Evolutionary conservation across 2,113 vertebrate species (phyloP), one percentile per base, ranked within the genome.

Genomic region (Hypocryptadius cinnamomeus): DNA sequence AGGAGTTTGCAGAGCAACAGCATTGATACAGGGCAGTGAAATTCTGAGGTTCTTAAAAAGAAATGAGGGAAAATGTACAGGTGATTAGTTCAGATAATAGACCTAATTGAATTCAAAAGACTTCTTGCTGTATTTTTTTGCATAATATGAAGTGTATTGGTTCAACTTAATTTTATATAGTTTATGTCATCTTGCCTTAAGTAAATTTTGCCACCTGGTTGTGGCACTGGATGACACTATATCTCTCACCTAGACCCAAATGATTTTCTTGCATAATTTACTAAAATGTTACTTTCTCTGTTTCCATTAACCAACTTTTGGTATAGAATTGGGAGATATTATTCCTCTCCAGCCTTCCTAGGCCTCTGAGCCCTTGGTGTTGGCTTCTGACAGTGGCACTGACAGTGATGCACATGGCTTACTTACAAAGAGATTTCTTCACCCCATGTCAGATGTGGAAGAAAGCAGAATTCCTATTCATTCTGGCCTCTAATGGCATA

Each of bases 341-440:
- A 11, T 77, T 80, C 28, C 24, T 11, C 6, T 76, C 20, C 39
- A 37, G 5, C 12, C 57, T 63, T 68, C 53, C 53, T 7, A 11
- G 18, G 40, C 4, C 33, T 19, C 27, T 64, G 66, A 82, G 40
- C 11, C 1, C 0, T 21, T 69, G 21, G 15, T 2, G 0, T 11
- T 88, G 69, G 10, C 33, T 60, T 42, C 23, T 53, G 42, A 13
- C 33, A 48, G 28, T 22, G 44, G 15, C n/a, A 37, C 12, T 35
- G 30, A 6, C 20, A 61, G 23, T 14, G 39, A 24, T 12, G 9
- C 44, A 2, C 13, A 13, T 28, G 20, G 10, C 23, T 87, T 25
- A 20, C 9, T 60, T 69, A 40, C 53, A 59, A 40, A 84, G 40
- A 48, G 8, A 24, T 57, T 11, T 35, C 20, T 48, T 65, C 47